phyloP scores from a whole-genome alignment of 2,113 vertebrate genomes.

The Crocuta crocuta region DNA sequence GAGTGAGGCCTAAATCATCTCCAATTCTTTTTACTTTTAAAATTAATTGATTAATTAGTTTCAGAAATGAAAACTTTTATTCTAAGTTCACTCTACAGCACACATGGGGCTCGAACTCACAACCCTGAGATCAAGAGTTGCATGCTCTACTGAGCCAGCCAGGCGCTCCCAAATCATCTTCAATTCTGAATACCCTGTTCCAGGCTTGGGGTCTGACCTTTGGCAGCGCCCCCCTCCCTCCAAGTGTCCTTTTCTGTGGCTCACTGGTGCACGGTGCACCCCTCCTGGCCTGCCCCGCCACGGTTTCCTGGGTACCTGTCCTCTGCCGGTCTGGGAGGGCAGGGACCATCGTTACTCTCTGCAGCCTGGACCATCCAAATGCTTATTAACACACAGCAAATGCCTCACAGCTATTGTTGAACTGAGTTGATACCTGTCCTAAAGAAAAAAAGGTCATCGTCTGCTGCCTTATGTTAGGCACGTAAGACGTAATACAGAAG shows the following conservation, averaged over 20 bases:
- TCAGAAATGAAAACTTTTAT: background rate
- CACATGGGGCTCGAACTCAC: background rate
- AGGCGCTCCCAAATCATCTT: background rate
- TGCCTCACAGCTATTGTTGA: background rate
- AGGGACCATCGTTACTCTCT: background rate
- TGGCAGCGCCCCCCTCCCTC: accelerated
- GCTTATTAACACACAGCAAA: background rate
- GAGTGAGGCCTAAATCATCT: background rate
- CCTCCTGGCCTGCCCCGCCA: background rate
- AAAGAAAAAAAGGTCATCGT: background rate
- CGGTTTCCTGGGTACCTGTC: background rate
- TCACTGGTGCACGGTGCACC: accelerated
- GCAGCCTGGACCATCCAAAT: background rate
- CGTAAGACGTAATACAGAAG: slow-evolving; percentile 40
- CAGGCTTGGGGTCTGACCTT: background rate
- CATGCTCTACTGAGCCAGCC: background rate
- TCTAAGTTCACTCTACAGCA: background rate
- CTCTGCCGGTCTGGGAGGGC: background rate
- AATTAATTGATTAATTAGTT: background rate
- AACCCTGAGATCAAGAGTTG: background rate
- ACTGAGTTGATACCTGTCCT: background rate
- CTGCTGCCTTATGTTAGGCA: background rate
- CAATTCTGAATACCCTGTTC: background rate
- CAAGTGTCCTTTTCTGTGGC: background rate
- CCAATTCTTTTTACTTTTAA: background rate